These are phyloP conservation scores for Linnaemya vulpina DNA, from an alignment of 2,888 invertebrate species.

Conservation along the genomic window DNA sequence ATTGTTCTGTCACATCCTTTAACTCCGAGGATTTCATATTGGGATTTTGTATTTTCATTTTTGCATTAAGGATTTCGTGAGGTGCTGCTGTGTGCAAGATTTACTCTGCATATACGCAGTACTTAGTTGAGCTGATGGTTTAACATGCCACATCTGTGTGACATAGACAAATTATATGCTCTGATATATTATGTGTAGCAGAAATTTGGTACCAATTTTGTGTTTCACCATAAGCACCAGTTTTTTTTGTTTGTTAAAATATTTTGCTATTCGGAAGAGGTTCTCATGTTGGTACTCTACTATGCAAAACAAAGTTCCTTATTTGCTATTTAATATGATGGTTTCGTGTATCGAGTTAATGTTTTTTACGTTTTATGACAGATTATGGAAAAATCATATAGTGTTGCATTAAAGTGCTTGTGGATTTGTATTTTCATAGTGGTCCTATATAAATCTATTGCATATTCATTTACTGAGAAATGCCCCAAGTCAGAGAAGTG, in stretches of 20 bases:
- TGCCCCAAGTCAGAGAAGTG: neutral
- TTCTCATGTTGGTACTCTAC: constrained; percentile 5
- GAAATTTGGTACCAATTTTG: constrained; percentile 19
- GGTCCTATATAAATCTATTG: neutral
- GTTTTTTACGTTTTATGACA: neutral
- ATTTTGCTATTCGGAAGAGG: neutral
- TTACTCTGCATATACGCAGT: constrained; percentile 36
- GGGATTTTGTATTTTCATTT: constrained; percentile 41
- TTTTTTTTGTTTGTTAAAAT: constrained; percentile 15
- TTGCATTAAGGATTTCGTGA: constrained; percentile 22
- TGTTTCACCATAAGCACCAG: constrained; percentile 32
- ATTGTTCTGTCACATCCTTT: constrained; percentile 52
- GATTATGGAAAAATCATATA: constrained; percentile 17
- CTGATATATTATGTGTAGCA: constrained; percentile 60
- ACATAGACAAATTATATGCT: constrained; percentile 69
- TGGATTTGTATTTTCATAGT: constrained; percentile 1
- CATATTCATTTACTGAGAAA: too few species aligned
- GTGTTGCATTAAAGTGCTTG: neutral
- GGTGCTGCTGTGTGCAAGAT: constrained; percentile 42
- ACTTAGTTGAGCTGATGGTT: constrained; percentile 58
- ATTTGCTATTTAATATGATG: constrained; percentile 15
- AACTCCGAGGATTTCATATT: constrained; percentile 53
- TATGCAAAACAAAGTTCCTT: constrained; percentile 12
- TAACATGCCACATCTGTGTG: constrained; percentile 61
- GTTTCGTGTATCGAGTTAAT: constrained; percentile 19